Percentiles rank a stretch among this genome's conserved stretches.
phyloP scores from a whole-genome alignment of 2,797 vertebrate genomes.

The Zalophus californianus region DNA sequence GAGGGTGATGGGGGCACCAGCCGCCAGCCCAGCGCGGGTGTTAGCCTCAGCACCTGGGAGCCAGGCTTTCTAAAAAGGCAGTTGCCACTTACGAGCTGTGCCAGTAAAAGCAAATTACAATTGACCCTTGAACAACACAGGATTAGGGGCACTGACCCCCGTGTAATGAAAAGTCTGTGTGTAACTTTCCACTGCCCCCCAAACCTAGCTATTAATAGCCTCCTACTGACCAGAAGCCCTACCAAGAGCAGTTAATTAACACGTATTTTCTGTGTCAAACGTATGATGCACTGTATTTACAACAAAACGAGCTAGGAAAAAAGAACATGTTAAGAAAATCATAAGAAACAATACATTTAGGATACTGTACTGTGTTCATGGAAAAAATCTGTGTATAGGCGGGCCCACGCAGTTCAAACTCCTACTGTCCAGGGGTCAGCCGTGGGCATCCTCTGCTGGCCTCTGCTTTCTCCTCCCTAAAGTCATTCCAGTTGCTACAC shows the following conservation, averaged over 20 bases:
- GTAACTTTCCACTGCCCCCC: not conserved
- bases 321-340: not conserved
- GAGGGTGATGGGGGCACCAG: not conserved
- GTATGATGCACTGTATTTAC: not conserved
- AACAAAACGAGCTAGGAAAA: not conserved
- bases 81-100: not conserved
- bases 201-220: not conserved
- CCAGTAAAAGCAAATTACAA: not conserved
- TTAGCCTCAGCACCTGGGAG: not conserved
- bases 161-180: not conserved
- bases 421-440: not conserved
- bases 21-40: rapidly evolving
- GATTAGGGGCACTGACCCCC: not conserved
- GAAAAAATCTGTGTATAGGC: not conserved
- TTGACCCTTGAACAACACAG: not conserved
- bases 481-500: rapidly evolving
- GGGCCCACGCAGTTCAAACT: rapidly evolving
- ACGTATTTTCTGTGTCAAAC: rapidly evolving
- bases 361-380: not conserved
- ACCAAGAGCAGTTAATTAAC: not conserved
- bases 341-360: not conserved
- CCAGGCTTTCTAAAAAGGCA: rapidly evolving
- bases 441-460: rapidly evolving
- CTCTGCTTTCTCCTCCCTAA: not conserved
- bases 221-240: not conserved